Evolutionary conservation across 2,797 vertebrate species (phyloP).

Genomic region (Falco cherrug): DNA sequence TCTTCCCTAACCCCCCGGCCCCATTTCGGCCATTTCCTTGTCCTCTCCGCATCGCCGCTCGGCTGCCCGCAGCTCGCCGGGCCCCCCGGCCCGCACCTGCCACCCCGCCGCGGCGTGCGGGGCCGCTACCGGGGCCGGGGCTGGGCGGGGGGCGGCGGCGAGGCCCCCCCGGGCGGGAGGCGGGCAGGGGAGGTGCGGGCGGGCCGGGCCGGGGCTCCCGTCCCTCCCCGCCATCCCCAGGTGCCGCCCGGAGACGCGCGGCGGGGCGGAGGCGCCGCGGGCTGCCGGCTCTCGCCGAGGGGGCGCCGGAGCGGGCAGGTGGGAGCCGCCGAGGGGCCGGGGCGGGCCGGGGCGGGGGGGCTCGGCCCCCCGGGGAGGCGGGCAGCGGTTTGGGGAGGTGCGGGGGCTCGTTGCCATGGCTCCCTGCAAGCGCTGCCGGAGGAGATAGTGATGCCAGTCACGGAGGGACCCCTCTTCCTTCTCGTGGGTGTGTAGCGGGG

Average conservation of each 20-base stretch:
- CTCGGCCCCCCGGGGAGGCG: neutral
- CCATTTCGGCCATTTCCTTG: neutral
- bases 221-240: neutral
- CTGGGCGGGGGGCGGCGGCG: too few species aligned
- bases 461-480: slow-evolving; percentile 64
- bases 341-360: neutral
- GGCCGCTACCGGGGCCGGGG: too few species aligned
- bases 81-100: neutral
- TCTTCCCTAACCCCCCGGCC: neutral
- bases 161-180: neutral
- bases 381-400: slow-evolving; percentile 11
- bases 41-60: neutral
- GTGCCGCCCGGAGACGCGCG: neutral
- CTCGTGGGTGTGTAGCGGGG: slow-evolving; percentile 16
- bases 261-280: neutral
- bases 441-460: slow-evolving; percentile 75
- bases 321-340: neutral
- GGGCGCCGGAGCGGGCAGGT: neutral
- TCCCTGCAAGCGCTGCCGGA: slow-evolving; percentile 59
- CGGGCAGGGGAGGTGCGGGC: too few species aligned
- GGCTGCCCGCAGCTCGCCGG: neutral
- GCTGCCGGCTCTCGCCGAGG: neutral
- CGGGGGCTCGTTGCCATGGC: slow-evolving; percentile 74
- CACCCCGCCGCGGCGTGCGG: neutral
- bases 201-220: neutral